phyloP scores from a whole-genome alignment of 1,140 invertebrate species.

The Radopholus similis region DNA sequence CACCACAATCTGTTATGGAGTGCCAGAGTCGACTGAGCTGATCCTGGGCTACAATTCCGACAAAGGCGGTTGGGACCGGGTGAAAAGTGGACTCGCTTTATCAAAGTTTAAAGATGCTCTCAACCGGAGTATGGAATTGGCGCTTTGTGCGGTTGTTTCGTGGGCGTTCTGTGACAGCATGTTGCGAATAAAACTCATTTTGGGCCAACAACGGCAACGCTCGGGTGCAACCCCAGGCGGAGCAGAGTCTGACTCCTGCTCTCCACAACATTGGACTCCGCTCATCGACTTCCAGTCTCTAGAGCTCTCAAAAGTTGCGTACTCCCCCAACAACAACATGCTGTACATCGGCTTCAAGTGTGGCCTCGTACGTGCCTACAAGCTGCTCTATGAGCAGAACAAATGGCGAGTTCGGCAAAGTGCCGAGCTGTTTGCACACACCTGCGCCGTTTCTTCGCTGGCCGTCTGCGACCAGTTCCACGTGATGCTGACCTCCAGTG shows the following conservation, averaged over 20 bases:
- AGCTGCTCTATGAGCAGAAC: slow-evolving; percentile 32
- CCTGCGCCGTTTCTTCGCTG: slow-evolving; percentile 31
- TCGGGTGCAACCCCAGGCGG: background rate
- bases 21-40: slow-evolving; percentile 26
- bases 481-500: slow-evolving; percentile 38
- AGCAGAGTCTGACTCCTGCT: too few relatives aligned
- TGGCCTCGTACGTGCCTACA: slow-evolving; percentile 40
- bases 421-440: slow-evolving; percentile 38
- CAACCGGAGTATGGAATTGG: slow-evolving; percentile 34
- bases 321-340: slow-evolving; percentile 28
- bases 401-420: slow-evolving; percentile 32
- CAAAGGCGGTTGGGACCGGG: slow-evolving; percentile 14
- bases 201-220: background rate
- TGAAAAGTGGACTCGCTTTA: background rate
- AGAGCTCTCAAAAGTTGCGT: slow-evolving; percentile 29
- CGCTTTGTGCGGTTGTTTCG: slow-evolving; percentile 34
- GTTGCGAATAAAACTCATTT: slow-evolving; percentile 34
- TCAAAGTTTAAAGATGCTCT: slow-evolving; percentile 27
- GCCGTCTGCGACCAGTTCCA: slow-evolving; percentile 43
- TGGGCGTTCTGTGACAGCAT: slow-evolving; percentile 35
- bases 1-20: slow-evolving; percentile 28
- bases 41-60: slow-evolving; percentile 40
- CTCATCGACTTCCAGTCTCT: slow-evolving; percentile 40
- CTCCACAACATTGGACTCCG: slow-evolving; percentile 34
- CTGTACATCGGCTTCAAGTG: slow-evolving; percentile 42